Evolutionary conservation across 2,797 vertebrate genomes (phyloP).

Genomic region (Ptychobarbus kaznakovi): DNA sequence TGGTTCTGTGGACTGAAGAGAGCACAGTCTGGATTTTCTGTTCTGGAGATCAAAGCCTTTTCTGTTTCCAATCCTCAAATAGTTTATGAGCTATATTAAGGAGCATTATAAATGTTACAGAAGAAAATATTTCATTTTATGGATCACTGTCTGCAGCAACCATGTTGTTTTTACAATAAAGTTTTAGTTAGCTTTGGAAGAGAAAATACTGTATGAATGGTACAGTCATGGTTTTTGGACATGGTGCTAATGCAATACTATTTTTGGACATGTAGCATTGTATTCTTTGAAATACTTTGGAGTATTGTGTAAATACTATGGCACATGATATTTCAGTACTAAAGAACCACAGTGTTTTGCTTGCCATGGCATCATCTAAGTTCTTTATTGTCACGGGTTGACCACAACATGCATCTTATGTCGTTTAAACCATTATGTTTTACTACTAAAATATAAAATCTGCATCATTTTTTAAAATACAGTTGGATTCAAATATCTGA

Average conservation of each 20-base stretch:
- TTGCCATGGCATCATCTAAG: not conserved
- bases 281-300: not conserved
- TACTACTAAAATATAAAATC: not conserved
- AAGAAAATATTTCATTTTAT: not conserved
- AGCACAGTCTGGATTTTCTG: not conserved
- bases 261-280: not conserved
- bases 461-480: not conserved
- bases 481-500: not conserved
- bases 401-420: not conserved
- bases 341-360: not conserved
- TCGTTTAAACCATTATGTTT: not conserved
- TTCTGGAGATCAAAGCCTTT: not conserved
- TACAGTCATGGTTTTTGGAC: not conserved
- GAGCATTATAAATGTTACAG: not conserved
- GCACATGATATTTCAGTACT: not conserved
- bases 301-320: not conserved
- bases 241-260: not conserved
- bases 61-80: not conserved
- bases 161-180: conserved; percentile 16
- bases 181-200: not conserved
- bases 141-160: not conserved
- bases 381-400: not conserved
- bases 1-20: not conserved
- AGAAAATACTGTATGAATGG: not conserved
- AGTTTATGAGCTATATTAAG: not conserved